Evolutionary conservation across 2,888 invertebrate genomes (phyloP), one percentile per base, ranked within the genome.

Genomic region (Andrena dorsata): DNA sequence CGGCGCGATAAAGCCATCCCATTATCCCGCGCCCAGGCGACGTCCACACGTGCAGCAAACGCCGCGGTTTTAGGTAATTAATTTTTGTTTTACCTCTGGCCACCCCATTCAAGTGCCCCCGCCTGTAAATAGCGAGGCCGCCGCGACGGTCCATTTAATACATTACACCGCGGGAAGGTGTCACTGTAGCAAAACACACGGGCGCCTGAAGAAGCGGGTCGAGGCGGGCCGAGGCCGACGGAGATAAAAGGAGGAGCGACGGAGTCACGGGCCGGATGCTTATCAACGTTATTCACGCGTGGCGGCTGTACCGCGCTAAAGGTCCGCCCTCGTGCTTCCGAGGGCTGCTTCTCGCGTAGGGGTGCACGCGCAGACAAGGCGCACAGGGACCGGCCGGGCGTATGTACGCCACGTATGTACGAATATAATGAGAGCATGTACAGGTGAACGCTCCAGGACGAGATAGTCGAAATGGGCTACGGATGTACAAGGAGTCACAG

Each of bases 211-310:
- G 28, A 20, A 53, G 8, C 60, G 30, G 63, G 20, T 13, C 16
- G 68, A 53, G 72, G n/a, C n/a, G 47, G 20, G 58, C 7, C 7
- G 23, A n/a, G 23, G 51, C 20, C n/a, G 49, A 41, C 35, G 23
- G 65, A 63, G 80, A 64, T 71, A 66, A 70, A 63, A 63, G 58
- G 64, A 23, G 60, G 41, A 20, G 61, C 8, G 23, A 58, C 20
- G n/a, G 78, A 56, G 61, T 64, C 76, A 69, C 65, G 75, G 68
- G 75, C 76, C 86, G 86, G 89, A 89, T 89, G 87, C 83, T 90
- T 88, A 90, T 89, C 88, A 86, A 83, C 83, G 88, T 89, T 89
- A 89, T 87, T 88, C 88, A 85, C 89, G 86, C 82, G 85, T 79
- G 72, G 78, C 70, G 84, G 81, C 75, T 74, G 81, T 78, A 78